phyloP scores from a whole-genome alignment of 2,113 vertebrate species.

The Cariama cristata region DNA sequence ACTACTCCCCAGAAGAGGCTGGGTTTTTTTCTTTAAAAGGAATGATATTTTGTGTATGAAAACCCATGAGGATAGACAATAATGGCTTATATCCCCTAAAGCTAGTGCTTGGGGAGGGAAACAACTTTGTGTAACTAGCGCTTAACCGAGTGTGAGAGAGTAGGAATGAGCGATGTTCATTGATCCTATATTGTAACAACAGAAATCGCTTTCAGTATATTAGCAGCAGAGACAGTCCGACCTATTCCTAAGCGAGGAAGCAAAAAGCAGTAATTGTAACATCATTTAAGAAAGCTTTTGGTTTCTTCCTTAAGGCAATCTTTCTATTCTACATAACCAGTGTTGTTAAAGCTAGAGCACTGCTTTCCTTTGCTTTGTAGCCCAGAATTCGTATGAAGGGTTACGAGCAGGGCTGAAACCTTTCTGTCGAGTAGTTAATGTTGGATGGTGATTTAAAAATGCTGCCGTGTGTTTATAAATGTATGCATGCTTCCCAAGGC shows the following conservation, averaged over 20 bases:
- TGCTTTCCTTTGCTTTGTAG: background rate
- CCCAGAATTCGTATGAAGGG: accelerated
- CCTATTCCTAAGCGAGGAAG: background rate
- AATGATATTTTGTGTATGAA: background rate
- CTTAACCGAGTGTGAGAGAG: background rate
- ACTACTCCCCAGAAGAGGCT: background rate
- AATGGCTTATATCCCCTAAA: background rate
- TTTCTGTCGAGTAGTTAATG: accelerated
- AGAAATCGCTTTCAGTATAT: accelerated
- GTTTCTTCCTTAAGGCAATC: background rate
- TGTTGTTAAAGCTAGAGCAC: background rate
- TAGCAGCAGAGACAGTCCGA: background rate
- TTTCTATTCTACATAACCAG: accelerated
- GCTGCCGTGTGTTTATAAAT: background rate
- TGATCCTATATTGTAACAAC: background rate
- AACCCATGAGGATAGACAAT: background rate
- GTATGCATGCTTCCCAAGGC: accelerated
- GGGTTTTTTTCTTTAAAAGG: background rate
- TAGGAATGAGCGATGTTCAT: background rate
- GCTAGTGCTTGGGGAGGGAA: background rate
- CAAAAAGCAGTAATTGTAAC: background rate
- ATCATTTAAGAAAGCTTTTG: background rate
- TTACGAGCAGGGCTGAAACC: background rate
- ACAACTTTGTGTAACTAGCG: background rate
- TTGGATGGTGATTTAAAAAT: background rate